Evolutionary conservation across 1,140 invertebrate species (phyloP).

Genomic region (Ips typographus): DNA sequence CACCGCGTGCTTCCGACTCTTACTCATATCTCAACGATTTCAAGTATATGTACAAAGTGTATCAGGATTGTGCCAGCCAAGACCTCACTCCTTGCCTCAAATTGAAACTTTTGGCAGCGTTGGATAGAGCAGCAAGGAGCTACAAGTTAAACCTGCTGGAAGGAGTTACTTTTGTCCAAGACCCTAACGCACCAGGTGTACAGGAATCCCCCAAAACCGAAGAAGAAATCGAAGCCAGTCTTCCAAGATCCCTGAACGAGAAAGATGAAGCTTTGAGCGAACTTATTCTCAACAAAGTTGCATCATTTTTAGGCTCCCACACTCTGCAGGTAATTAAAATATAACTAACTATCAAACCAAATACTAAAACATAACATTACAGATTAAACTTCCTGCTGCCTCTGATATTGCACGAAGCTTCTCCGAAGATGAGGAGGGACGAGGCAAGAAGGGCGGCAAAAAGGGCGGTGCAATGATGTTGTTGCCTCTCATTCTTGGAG

Average conservation of each 20-base stretch:
- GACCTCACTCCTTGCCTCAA: slow-evolving; percentile 75
- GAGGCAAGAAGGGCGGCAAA: slow-evolving; percentile 60
- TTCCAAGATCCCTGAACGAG: slow-evolving; percentile 68
- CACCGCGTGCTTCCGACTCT: slow-evolving; percentile 46
- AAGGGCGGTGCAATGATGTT: slow-evolving; percentile 71
- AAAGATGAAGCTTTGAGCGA: slow-evolving; percentile 72
- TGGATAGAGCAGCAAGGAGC: slow-evolving; percentile 69
- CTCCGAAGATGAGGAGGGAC: slow-evolving; percentile 56
- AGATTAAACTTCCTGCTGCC: slow-evolving; percentile 66
- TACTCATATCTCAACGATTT: slow-evolving; percentile 57
- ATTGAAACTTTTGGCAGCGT: slow-evolving; percentile 69
- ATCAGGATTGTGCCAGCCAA: slow-evolving; percentile 71
- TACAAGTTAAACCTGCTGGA: slow-evolving; percentile 65
- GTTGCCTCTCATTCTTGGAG: slow-evolving; percentile 74
- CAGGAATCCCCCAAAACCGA: slow-evolving; percentile 53
- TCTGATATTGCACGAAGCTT: slow-evolving; percentile 64
- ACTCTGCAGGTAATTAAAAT: slow-evolving; percentile 65
- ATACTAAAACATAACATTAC: slow-evolving; percentile 22
- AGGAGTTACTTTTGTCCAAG: slow-evolving; percentile 70
- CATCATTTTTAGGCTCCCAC: slow-evolving; percentile 72
- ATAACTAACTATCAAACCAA: no score
- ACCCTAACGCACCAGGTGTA: slow-evolving; percentile 53
- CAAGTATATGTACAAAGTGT: slow-evolving; percentile 61
- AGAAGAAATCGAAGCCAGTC: slow-evolving; percentile 64
- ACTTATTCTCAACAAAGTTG: slow-evolving; percentile 72